A percentile compares a stretch with the other conserved stretches of the same genome.
These are phyloP conservation scores for Hemicrepidius hirtus DNA, from an alignment of 2,888 invertebrate genomes.

Conservation along the genomic window DNA sequence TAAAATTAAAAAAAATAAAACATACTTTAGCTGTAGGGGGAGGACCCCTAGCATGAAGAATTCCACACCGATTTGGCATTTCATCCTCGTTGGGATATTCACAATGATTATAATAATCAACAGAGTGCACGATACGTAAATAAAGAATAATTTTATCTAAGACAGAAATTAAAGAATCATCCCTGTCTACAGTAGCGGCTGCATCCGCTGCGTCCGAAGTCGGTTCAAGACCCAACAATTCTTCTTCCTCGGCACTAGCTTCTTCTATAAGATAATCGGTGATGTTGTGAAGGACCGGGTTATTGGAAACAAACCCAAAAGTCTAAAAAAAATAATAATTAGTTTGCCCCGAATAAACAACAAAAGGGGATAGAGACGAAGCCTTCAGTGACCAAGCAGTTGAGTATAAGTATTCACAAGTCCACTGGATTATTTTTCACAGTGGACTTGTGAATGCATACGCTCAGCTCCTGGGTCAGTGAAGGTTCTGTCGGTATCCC, in stretches of 20 bases:
- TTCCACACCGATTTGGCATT: constrained; percentile 99
- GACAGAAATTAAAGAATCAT: constrained; percentile 83
- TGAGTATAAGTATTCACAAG: too few relatives aligned
- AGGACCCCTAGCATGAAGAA: constrained; percentile 96
- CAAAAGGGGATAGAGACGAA: too few relatives aligned
- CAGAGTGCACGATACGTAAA: constrained; percentile 96
- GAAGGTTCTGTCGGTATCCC: too few relatives aligned
- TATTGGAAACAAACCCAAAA: constrained; percentile 86
- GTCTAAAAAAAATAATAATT: too few relatives aligned
- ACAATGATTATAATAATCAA: constrained; percentile 99
- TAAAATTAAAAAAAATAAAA: constrained; percentile 26
- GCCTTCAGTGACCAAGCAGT: too few relatives aligned
- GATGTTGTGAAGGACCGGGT: constrained; percentile 96
- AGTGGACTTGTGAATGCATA: too few relatives aligned
- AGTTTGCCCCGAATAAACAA: too few relatives aligned
- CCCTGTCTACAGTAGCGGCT: constrained; percentile 78
- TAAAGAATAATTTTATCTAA: constrained; percentile 91
- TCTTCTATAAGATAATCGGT: constrained; percentile 99
- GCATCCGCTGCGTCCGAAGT: constrained; percentile 71
- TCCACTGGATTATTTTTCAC: too few relatives aligned
- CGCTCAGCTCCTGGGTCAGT: too few relatives aligned
- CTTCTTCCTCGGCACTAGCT: constrained; percentile 98
- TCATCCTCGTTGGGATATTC: constrained; percentile 99
- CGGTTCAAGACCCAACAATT: constrained; percentile 84
- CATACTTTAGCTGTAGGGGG: constrained; percentile 86